Conservation (phyloP, 2,797 vertebrate species). For the Aldrovandia affinis region DNA sequence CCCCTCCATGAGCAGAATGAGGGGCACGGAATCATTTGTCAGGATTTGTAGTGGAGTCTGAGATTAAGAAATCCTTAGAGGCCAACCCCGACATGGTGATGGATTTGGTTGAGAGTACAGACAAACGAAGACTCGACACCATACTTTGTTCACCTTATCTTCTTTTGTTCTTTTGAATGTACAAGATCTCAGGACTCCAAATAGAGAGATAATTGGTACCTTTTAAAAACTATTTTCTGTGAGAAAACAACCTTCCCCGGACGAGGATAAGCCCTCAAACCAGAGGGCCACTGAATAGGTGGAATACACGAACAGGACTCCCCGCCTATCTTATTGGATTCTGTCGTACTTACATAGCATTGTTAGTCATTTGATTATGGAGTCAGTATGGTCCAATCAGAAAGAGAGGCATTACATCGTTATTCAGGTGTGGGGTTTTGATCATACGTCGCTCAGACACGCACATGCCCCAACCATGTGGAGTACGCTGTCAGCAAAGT, state of each 20-base stretch:
- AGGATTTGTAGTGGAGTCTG: background rate
- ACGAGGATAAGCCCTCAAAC: background rate
- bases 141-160: background rate
- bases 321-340: background rate
- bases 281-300: background rate
- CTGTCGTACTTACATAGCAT: no score
- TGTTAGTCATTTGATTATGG: background rate
- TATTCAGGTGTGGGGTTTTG: background rate
- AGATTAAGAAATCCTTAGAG: background rate
- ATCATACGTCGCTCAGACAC: background rate
- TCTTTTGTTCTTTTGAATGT: slow-evolving; percentile 8
- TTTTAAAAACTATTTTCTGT: background rate
- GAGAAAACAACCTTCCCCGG: background rate
- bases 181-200: background rate
- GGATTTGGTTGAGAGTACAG: background rate
- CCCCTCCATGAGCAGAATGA: background rate
- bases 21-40: background rate
- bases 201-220: slow-evolving; percentile 4
- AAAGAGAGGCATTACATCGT: background rate
- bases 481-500: background rate
- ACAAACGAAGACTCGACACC: background rate
- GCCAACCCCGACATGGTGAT: background rate
- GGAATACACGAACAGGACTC: background rate
- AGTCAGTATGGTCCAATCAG: background rate
- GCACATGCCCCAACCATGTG: background rate